These are phyloP conservation scores for Tragulus kanchil DNA, from an alignment of 2,113 vertebrate species.

Conservation along the genomic window DNA sequence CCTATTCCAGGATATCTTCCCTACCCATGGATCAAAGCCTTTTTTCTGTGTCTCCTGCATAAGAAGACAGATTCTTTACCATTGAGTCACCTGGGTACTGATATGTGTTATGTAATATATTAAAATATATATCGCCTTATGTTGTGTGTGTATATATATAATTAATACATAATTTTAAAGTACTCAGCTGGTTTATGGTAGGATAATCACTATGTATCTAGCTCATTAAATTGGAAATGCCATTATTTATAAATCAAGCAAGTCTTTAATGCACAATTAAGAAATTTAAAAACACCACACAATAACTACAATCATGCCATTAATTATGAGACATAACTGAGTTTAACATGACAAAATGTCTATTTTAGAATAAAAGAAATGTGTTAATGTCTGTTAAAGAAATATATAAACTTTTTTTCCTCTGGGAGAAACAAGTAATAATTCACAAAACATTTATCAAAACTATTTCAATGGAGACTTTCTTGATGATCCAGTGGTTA, in stretches of 20 bases:
- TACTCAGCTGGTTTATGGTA: not conserved
- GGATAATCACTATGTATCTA: not conserved
- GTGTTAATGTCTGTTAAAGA: not conserved
- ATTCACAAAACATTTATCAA: not conserved
- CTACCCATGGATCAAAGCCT: not conserved
- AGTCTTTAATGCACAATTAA: not conserved
- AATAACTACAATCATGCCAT: not conserved
- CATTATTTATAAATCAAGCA: not conserved
- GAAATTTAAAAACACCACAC: not conserved
- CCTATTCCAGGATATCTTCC: not conserved
- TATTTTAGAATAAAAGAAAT: not conserved
- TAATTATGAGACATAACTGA: not conserved
- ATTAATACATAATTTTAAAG: not conserved
- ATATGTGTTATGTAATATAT: not conserved
- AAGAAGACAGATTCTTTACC: not conserved
- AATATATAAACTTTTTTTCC: not conserved
- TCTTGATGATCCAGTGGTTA: not conserved
- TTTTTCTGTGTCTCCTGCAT: not conserved
- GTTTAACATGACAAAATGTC: not conserved
- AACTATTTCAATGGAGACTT: not conserved
- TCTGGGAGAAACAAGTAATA: not conserved
- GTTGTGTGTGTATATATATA: not conserved
- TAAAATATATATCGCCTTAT: not conserved
- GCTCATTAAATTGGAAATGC: not conserved
- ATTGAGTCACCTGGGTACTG: not conserved